phyloP scores from a whole-genome alignment of 2,888 invertebrate genomes.

The Lochmaea crataegi region DNA sequence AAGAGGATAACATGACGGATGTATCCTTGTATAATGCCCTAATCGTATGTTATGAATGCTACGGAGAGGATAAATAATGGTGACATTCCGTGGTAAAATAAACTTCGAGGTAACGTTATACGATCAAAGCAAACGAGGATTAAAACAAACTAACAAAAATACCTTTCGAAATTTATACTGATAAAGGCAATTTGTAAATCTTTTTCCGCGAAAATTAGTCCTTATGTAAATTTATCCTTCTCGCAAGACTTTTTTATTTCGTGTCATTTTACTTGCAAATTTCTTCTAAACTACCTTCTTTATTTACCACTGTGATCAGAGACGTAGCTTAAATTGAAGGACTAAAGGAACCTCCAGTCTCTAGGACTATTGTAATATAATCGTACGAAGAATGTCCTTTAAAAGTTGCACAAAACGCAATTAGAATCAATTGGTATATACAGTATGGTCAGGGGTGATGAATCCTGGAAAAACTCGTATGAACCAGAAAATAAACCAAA shows the following conservation, averaged over 20 bases:
- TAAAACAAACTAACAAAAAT: too few relatives aligned
- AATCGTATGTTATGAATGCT: slow-evolving; percentile 21
- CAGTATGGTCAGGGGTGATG: too few relatives aligned
- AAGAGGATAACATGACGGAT: background rate
- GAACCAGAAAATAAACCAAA: too few relatives aligned
- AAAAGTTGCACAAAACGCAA: too few relatives aligned
- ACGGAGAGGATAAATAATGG: slow-evolving; percentile 25
- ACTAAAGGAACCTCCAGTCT: too few relatives aligned
- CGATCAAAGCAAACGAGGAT: too few relatives aligned
- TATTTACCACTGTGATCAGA: background rate
- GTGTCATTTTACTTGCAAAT: slow-evolving; percentile 26
- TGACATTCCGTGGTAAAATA: slow-evolving; percentile 12
- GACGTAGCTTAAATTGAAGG: background rate
- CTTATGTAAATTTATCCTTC: too few relatives aligned
- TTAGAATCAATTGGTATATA: too few relatives aligned
- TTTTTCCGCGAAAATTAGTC: background rate
- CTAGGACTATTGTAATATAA: too few relatives aligned
- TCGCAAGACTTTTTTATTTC: too few relatives aligned
- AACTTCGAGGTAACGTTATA: slow-evolving; percentile 12
- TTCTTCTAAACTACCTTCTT: slow-evolving; percentile 13
- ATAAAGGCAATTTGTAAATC: background rate
- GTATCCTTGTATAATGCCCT: background rate
- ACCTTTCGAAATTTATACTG: background rate
- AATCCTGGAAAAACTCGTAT: too few relatives aligned
- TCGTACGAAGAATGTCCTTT: too few relatives aligned